Percentiles rank a stretch among this genome's conserved stretches.
phyloP scores from a whole-genome alignment of 2,888 invertebrate species.

The Amphipoea lucens region DNA sequence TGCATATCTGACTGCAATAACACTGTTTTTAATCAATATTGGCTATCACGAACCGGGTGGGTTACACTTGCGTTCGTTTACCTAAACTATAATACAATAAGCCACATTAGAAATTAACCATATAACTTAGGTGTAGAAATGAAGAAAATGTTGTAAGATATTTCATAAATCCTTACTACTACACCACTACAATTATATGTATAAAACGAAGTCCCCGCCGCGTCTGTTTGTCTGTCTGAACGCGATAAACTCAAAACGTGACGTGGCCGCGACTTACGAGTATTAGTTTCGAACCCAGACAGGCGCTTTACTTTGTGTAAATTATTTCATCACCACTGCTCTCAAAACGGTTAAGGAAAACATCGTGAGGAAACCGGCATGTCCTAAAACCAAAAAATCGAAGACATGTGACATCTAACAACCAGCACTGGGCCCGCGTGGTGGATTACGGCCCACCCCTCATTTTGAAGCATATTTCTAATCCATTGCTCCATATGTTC shows the following conservation, averaged over 20 bases:
- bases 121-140: neutral
- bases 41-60: conserved; percentile 35
- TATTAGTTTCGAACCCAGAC: too few species aligned
- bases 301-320: too few species aligned
- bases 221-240: neutral
- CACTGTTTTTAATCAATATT: conserved; percentile 57
- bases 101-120: neutral
- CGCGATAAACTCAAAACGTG: neutral
- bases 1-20: conserved; percentile 48
- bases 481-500: too few species aligned
- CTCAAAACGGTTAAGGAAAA: too few species aligned
- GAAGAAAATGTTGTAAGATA: neutral
- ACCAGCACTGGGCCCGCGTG: too few species aligned
- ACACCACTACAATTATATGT: neutral
- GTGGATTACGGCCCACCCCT: too few species aligned
- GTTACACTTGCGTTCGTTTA: conserved; percentile 3
- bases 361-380: too few species aligned
- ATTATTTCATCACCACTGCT: too few species aligned
- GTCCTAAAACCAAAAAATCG: too few species aligned
- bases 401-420: too few species aligned
- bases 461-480: too few species aligned
- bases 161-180: neutral
- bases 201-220: neutral
- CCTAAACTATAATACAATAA: neutral
- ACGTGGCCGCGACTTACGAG: too few species aligned